Conservation (phyloP, 2,113 vertebrate genomes). For the Marmota flaviventris region DNA sequence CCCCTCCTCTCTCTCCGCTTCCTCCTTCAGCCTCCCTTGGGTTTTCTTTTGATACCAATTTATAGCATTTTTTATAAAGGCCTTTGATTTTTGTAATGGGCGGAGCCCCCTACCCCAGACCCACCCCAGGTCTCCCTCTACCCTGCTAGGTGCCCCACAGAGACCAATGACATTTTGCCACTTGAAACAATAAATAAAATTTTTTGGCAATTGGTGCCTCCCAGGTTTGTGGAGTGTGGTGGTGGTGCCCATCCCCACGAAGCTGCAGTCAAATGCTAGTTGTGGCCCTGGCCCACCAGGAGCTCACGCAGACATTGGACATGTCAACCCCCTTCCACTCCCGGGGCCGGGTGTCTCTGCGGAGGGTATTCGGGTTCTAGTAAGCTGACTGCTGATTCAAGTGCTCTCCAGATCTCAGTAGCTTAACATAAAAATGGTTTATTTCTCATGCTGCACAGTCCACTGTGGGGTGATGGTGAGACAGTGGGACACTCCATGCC, state of each 20-base stretch:
- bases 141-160: slow-evolving; percentile 56
- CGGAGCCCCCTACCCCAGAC: neutral
- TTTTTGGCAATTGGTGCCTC: slow-evolving; percentile 82
- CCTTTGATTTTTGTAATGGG: slow-evolving; percentile 82
- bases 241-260: fast-evolving
- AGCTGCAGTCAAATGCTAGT: neutral
- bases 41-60: slow-evolving; percentile 86
- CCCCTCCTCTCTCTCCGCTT: neutral
- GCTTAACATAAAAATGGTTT: neutral
- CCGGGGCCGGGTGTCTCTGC: neutral
- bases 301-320: neutral
- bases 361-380: neutral
- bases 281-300: neutral
- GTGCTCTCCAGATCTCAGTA: neutral
- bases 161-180: slow-evolving; percentile 80
- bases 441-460: neutral
- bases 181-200: slow-evolving; percentile 84
- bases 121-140: neutral
- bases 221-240: slow-evolving; percentile 24
- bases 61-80: slow-evolving; percentile 86
- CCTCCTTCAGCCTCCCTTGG: slow-evolving; percentile 49
- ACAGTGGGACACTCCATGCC: fast-evolving
- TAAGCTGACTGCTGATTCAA: neutral
- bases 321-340: neutral
- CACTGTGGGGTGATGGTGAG: neutral